Base-by-base conservation (phyloP, 2,113 vertebrate species). In the Hypanus sabinus region DNA sequence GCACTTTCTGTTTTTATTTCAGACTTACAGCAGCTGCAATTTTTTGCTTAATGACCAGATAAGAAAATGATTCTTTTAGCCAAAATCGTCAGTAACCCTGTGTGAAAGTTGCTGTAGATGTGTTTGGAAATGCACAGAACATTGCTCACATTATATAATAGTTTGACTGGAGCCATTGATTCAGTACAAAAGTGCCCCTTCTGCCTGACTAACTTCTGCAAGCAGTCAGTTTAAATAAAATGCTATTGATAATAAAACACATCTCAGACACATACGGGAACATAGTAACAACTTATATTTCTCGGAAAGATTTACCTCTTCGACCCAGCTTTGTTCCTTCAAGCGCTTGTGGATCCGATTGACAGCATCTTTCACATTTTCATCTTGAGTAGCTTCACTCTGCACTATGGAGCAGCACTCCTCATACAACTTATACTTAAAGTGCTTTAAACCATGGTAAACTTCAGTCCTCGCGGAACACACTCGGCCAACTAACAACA, bases 401-500 rank as follows among this genome's bases (percentile, higher is more conserved):
- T 95, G 55, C 0, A 96, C 94, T 77, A 96, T 0, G 0, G 94
- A 95, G 93, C 95, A 96, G 94, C 97, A 98, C 33, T 95, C 94
- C 94, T 96, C 77, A 76, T 97, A 98, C 12, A 98, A 94, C 94
- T 97, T 97, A 95, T 97, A 98, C 95, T 98, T 98, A 95, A 97
- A 98, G 95, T 98, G 98, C 94, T 97, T 97, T 94, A 98, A 95
- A 14, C 95, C 95, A 83, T 98, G 98, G 94, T 98, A 98, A 95
- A 97, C 96, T 95, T 95, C 94, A 6, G 98, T 98, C 55, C 97
- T 97, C 83, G 95, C 0, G 80, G 96, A 97, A 96, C 98, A 98
- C 79, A 97, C 96, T 0, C 4, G 0, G 0, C 98, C 97, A 94
- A 98, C 96, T 71, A 94, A 94, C 94, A 98, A 96, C 60, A 94